A percentile compares a stretch with the other conserved stretches of the same genome.
These are phyloP conservation scores for Chelonia mydas DNA, from an alignment of 2,797 vertebrate species.

Conservation along the genomic window DNA sequence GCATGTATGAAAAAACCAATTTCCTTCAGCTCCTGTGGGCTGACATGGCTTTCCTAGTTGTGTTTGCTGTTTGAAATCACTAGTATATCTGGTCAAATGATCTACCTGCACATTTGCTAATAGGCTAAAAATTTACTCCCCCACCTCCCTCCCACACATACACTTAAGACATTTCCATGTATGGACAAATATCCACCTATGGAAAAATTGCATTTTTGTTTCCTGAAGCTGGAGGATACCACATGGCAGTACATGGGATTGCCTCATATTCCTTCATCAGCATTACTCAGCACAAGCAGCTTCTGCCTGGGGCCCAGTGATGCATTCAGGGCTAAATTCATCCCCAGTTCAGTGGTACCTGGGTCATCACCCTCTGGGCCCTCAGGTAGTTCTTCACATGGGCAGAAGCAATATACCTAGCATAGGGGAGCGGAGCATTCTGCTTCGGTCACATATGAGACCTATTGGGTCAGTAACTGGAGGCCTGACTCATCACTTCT, in stretches of 20 bases:
- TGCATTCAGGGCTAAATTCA: background rate
- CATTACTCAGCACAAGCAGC: fast-evolving
- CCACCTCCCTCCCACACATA: background rate
- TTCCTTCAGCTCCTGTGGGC: background rate
- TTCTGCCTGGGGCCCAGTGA: background rate
- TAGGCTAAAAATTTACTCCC: background rate
- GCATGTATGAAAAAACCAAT: background rate
- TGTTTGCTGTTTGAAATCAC: fast-evolving
- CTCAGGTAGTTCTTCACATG: background rate
- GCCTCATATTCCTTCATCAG: fast-evolving
- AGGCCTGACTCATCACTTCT: background rate
- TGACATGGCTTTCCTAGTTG: background rate
- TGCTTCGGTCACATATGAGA: background rate
- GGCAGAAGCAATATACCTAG: background rate
- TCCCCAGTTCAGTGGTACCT: background rate
- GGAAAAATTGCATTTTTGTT: fast-evolving
- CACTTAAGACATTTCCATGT: background rate
- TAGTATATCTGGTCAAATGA: fast-evolving
- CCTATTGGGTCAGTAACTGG: background rate
- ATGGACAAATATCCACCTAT: background rate
- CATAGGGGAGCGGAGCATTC: background rate
- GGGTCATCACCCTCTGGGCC: background rate
- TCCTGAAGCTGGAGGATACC: fast-evolving
- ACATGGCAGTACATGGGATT: fast-evolving
- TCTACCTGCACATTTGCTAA: background rate